Evolutionary conservation across 2,888 invertebrate genomes (phyloP).

Genomic region (Coelopa pilipes): DNA sequence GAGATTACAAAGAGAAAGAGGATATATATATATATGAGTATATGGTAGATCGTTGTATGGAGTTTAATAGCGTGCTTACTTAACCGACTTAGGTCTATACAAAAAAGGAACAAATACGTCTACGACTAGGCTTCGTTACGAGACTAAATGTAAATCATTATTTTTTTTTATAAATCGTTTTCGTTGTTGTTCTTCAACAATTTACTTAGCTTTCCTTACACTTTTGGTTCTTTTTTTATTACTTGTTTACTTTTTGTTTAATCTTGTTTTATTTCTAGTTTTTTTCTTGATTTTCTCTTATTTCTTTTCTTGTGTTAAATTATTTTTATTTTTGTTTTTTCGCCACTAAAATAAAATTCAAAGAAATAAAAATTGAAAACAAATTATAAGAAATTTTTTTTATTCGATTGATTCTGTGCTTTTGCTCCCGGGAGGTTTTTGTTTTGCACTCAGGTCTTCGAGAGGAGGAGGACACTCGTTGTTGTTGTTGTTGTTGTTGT

Average conservation of each 20-base stretch:
- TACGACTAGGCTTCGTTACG: constrained; percentile 37
- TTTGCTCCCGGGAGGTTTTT: constrained; percentile 16
- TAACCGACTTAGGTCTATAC: constrained; percentile 54
- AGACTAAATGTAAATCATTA: constrained; percentile 63
- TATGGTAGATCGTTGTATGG: no score
- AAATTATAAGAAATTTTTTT: constrained; percentile 3
- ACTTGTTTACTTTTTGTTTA: no score
- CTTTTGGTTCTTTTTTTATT: no score
- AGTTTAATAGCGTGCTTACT: no score
- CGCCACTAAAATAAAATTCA: constrained; percentile 34
- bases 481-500: constrained; percentile 30
- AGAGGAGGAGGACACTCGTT: constrained; percentile 37
- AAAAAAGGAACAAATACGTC: constrained; percentile 58
- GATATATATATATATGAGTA: constrained; percentile 20
- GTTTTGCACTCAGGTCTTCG: constrained; percentile 42
- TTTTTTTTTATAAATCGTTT: constrained; percentile 43
- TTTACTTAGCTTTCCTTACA: no score
- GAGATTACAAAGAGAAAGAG: constrained; percentile 4
- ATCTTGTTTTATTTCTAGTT: no score
- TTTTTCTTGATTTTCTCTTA: no score
- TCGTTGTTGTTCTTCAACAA: no score
- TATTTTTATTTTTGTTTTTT: no score
- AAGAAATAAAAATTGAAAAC: constrained; percentile 43
- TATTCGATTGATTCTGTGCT: constrained; percentile 10
- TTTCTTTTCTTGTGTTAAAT: no score